A percentile compares a stretch with the other conserved stretches of the same genome.
Evolutionary conservation across 2,113 vertebrate genomes (phyloP).

Genomic region (Rallus limicola): DNA sequence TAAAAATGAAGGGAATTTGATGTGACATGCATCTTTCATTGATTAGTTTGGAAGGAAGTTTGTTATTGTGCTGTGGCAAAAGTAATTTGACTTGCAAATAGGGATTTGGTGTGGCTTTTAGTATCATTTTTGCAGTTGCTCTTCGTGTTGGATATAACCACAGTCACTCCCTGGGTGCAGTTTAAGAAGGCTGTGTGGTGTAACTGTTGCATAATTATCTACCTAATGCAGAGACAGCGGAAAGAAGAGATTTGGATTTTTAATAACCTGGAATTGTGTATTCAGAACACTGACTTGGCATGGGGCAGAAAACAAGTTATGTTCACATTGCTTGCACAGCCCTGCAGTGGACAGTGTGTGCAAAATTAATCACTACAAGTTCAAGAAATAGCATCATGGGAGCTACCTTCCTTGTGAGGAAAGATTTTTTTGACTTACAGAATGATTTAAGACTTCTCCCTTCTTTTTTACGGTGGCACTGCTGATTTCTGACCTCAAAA

Average conservation of each 20-base stretch:
- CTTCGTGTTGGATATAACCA: not conserved
- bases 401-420: not conserved
- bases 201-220: not conserved
- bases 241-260: not conserved
- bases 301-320: not conserved
- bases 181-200: not conserved
- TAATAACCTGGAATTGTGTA: not conserved
- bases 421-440: not conserved
- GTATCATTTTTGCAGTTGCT: not conserved
- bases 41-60: not conserved
- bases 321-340: not conserved
- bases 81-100: not conserved
- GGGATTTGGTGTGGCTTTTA: not conserved
- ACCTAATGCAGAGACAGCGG: not conserved
- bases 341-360: not conserved
- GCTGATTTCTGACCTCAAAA: not conserved
- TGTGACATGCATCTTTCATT: not conserved
- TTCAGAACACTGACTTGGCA: not conserved
- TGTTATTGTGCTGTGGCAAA: not conserved
- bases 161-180: not conserved
- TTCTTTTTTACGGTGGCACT: accelerated
- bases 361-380: not conserved
- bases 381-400: not conserved
- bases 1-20: not conserved
- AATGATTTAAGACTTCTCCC: not conserved